phyloP scores from a whole-genome alignment of 2,888 invertebrate species.

The Ennomos fuscantarius region DNA sequence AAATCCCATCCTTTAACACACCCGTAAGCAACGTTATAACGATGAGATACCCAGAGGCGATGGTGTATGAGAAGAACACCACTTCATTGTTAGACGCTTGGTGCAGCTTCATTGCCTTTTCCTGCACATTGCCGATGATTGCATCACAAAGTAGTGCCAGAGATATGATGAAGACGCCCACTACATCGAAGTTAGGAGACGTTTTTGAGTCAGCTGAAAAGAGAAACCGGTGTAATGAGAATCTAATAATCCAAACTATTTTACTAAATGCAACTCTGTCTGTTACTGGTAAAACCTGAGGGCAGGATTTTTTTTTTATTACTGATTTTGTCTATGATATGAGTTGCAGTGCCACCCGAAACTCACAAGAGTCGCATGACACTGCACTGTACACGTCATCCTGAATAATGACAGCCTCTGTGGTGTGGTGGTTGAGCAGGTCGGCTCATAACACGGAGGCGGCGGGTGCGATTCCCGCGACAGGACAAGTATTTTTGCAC shows the following conservation, averaged over 20 bases:
- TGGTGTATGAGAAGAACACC: constrained; percentile 95
- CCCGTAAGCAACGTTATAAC: constrained; percentile 86
- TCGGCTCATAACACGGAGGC: no score
- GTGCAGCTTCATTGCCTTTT: constrained; percentile 95
- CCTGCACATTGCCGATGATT: constrained; percentile 98
- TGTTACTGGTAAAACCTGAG: no score
- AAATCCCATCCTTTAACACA: constrained; percentile 89
- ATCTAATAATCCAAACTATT: not conserved
- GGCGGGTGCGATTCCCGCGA: no score
- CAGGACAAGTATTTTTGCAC: no score
- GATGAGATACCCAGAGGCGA: constrained; percentile 94
- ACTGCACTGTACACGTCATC: no score
- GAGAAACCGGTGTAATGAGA: constrained; percentile 11
- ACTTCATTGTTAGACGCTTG: constrained; percentile 95
- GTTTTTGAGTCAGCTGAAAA: constrained; percentile 89
- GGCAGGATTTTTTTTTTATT: no score
- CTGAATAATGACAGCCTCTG: no score
- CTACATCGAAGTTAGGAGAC: constrained; percentile 89
- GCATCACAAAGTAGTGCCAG: constrained; percentile 97
- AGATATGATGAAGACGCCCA: constrained; percentile 91
- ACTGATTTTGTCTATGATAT: no score
- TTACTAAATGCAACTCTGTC: no score
- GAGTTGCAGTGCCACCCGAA: no score
- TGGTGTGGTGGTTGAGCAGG: no score
- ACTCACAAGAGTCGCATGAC: no score